Evolutionary conservation across 2,113 vertebrate genomes (phyloP).

Genomic region (Symphodus melops): DNA sequence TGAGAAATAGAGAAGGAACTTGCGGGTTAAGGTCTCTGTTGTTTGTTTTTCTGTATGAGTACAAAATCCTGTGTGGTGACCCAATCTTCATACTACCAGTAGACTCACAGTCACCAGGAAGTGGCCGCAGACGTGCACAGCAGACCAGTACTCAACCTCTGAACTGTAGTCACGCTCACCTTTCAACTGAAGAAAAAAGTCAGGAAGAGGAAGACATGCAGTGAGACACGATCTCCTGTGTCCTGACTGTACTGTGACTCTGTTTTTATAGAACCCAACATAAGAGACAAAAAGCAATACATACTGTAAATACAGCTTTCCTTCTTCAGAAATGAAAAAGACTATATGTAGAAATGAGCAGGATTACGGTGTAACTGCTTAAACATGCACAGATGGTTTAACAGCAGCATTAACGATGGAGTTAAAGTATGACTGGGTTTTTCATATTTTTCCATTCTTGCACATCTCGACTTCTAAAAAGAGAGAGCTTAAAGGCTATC

Average conservation of each 20-base stretch:
- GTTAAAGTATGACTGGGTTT: constrained; percentile 14
- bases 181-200: constrained; percentile 58
- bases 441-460: constrained; percentile 51
- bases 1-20: constrained; percentile 31
- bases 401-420: constrained; percentile 28
- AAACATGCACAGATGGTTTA: constrained; percentile 32
- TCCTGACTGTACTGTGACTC: background rate
- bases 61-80: constrained; percentile 72
- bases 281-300: constrained; percentile 9
- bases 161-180: constrained; percentile 56
- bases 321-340: constrained; percentile 3
- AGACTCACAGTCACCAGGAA: constrained; percentile 75
- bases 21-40: constrained; percentile 42
- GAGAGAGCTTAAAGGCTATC: constrained; percentile 64
- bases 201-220: constrained; percentile 58
- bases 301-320: constrained; percentile 9
- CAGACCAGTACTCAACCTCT: constrained; percentile 44
- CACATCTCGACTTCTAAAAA: constrained; percentile 66
- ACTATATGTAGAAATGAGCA: constrained; percentile 8
- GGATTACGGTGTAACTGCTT: constrained; percentile 3
- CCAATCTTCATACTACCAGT: constrained; percentile 51
- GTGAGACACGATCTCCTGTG: constrained; percentile 56
- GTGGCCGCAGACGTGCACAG: constrained; percentile 59
- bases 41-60: constrained; percentile 65
- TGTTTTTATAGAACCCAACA: constrained; percentile 6